Percentiles rank a stretch among this genome's conserved stretches.
Evolutionary conservation across 2,888 invertebrate genomes (phyloP).

Genomic region (Drosophila prostipennis): DNA sequence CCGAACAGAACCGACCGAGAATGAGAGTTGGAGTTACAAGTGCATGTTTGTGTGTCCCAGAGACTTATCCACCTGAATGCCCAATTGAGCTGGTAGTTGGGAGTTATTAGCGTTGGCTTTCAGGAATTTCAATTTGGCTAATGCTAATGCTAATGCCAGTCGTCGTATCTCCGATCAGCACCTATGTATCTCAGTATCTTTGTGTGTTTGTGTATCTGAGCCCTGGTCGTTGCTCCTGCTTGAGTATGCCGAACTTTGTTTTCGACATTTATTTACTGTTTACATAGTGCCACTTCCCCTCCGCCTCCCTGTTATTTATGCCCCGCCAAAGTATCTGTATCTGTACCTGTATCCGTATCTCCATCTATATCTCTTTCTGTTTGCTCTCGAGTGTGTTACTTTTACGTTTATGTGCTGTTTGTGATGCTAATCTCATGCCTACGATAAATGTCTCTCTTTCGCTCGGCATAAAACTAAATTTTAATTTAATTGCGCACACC

Average conservation of each 20-base stretch:
- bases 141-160: constrained; percentile 36
- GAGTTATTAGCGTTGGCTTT: constrained; percentile 67
- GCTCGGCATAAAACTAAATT: constrained; percentile 76
- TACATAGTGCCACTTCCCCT: constrained; percentile 57
- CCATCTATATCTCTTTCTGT: constrained; percentile 39
- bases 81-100: constrained; percentile 65
- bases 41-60: constrained; percentile 34
- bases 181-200: constrained; percentile 20
- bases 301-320: constrained; percentile 34
- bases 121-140: constrained; percentile 69
- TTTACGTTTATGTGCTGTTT: constrained; percentile 78
- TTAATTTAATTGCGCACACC: constrained; percentile 73
- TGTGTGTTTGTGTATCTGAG: neutral
- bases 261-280: constrained; percentile 68
- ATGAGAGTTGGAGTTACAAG: constrained; percentile 30
- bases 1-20: constrained; percentile 14
- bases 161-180: constrained; percentile 31
- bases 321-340: constrained; percentile 10
- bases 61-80: constrained; percentile 68
- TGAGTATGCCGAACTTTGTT: constrained; percentile 47
- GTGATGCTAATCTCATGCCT: constrained; percentile 78
- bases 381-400: constrained; percentile 60
- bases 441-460: constrained; percentile 66
- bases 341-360: constrained; percentile 28
- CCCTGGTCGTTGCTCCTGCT: constrained; percentile 54